Percentiles rank a stretch among this genome's conserved stretches.
Evolutionary conservation across 2,888 invertebrate genomes (phyloP).

Genomic region (Aporophyla lueneburgensis): DNA sequence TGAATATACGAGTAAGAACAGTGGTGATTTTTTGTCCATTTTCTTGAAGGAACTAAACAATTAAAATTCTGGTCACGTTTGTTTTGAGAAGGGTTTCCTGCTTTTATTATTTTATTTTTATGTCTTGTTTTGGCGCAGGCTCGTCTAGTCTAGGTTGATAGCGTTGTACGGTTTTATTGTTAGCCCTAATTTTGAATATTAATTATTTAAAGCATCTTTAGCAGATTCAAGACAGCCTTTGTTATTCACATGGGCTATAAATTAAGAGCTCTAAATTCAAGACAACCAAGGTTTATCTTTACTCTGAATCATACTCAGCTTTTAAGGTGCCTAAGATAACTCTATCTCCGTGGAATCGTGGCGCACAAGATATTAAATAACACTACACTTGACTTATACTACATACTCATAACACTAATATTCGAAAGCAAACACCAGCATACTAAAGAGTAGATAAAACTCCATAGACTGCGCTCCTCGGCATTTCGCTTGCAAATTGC

Average conservation of each 20-base stretch:
- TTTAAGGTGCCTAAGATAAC: conserved; percentile 5
- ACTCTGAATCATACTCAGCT: not conserved
- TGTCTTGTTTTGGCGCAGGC: conserved; percentile 8
- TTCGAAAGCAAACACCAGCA: conserved; percentile 33
- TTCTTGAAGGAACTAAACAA: conserved; percentile 62
- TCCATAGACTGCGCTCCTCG: conserved; percentile 64
- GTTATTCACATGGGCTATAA: conserved; percentile 24
- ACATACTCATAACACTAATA: conserved; percentile 27
- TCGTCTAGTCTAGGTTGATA: conserved; percentile 9
- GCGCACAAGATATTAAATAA: conserved; percentile 31
- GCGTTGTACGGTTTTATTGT: conserved; percentile 7
- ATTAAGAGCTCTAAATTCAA: conserved; percentile 8
- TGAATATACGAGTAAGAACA: conserved; percentile 63
- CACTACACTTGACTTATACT: conserved; percentile 20
- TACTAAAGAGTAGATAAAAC: conserved; percentile 62
- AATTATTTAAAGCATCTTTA: conserved; percentile 11
- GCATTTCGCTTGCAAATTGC: conserved; percentile 84
- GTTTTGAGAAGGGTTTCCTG: conserved; percentile 58
- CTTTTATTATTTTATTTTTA: conserved; percentile 48
- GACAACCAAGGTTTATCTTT: conserved; percentile 27
- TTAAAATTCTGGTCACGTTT: conserved; percentile 68
- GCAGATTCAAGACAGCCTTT: conserved; percentile 15
- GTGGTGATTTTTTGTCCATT: conserved; percentile 66
- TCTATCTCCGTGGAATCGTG: not conserved
- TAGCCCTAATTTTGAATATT: conserved; percentile 11